Percentiles rank a stretch among this genome's conserved stretches.
These are phyloP conservation scores for Tricholauxania praeusta DNA, from an alignment of 2,888 invertebrate genomes.

Conservation along the genomic window DNA sequence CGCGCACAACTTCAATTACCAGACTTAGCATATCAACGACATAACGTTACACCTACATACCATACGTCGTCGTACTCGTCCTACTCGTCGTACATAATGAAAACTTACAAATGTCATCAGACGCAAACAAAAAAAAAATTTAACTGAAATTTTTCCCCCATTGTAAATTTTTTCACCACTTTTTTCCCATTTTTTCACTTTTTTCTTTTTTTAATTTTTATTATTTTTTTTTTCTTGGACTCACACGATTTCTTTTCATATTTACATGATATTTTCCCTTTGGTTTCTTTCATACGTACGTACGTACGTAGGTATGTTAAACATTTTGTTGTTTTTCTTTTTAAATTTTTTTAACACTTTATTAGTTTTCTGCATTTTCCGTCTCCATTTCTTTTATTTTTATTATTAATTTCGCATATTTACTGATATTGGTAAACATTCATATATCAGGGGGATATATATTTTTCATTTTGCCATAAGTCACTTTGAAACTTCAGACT, in stretches of 20 bases:
- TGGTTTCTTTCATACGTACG: background rate
- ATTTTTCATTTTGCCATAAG: background rate
- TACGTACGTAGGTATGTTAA: no score
- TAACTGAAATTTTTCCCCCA: background rate
- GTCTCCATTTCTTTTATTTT: no score
- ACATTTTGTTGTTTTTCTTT: no score
- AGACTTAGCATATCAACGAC: background rate
- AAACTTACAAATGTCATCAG: conserved; percentile 34
- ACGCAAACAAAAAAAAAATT: conserved; percentile 1
- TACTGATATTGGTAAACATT: no score
- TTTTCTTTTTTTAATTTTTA: background rate
- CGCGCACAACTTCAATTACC: conserved; percentile 2
- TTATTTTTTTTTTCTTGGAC: background rate
- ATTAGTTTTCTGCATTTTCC: no score
- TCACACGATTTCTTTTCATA: conserved; percentile 12
- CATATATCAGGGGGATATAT: no score
- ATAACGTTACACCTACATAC: background rate
- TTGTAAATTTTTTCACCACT: conserved; percentile 3
- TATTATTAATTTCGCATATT: no score
- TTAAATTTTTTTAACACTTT: no score
- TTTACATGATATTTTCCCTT: conserved; percentile 29
- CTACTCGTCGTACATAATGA: background rate
- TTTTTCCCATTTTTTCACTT: background rate
- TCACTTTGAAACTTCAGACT: conserved; percentile 19
- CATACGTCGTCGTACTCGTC: no score